phyloP scores from a whole-genome alignment of 2,797 vertebrate species.

The Lepus oiostolus region DNA sequence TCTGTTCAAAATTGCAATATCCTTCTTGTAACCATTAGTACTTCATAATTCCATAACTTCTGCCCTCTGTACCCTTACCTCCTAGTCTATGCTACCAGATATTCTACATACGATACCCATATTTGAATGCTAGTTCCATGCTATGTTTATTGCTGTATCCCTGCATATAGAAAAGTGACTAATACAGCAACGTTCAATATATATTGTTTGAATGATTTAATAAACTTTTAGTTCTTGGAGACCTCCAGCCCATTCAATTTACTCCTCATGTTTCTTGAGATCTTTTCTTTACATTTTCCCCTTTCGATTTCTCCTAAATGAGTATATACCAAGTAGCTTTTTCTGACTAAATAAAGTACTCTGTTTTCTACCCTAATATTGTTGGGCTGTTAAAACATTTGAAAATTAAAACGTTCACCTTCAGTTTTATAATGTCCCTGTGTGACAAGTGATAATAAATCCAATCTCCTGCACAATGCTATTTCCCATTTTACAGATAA shows the following conservation, averaged over 20 bases:
- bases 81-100: neutral
- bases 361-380: neutral
- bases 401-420: neutral
- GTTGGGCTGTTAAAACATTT: neutral
- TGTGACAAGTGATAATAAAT: neutral
- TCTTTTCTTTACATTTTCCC: slow-evolving; percentile 21
- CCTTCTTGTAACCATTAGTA: neutral
- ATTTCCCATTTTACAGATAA: neutral
- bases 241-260: neutral
- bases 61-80: neutral
- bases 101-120: neutral
- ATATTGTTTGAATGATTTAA: neutral
- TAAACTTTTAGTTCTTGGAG: neutral
- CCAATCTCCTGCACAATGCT: neutral
- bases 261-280: neutral
- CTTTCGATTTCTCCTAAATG: neutral
- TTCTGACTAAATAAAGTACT: neutral
- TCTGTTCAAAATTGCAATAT: neutral
- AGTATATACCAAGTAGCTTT: neutral
- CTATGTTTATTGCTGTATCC: neutral
- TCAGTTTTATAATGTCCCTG: neutral
- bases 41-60: neutral
- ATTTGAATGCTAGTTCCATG: neutral
- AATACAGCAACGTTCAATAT: neutral
- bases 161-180: neutral